phyloP scores from a whole-genome alignment of 1,140 invertebrate genomes.

The Mesaphorura yosii region DNA sequence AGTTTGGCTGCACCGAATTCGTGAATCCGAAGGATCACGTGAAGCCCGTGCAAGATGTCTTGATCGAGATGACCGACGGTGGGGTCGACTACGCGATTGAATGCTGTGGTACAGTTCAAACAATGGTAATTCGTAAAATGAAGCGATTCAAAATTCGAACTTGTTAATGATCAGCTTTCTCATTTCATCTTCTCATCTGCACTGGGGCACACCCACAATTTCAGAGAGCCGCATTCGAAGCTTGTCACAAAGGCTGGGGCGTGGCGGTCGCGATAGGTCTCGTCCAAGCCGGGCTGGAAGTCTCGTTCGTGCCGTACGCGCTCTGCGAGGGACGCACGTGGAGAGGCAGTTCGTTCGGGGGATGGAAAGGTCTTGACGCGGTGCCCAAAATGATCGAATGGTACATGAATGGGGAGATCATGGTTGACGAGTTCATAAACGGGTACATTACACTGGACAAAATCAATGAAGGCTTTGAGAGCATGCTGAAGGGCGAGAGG shows the following conservation, averaged over 20 bases:
- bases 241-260: conserved; percentile 97
- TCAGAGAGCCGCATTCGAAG: conserved; percentile 86
- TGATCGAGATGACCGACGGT: conserved; percentile 50
- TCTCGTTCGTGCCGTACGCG: conserved; percentile 87
- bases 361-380: background rate
- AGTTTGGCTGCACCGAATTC: background rate
- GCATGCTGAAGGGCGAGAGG: conserved; percentile 35
- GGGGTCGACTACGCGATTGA: conserved; percentile 59
- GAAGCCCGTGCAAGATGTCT: conserved; percentile 41
- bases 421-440: conserved; percentile 34
- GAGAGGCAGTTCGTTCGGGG: conserved; percentile 88
- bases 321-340: conserved; percentile 86
- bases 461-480: conserved; percentile 48
- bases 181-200: background rate
- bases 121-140: conserved; percentile 52
- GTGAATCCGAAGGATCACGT: conserved; percentile 9
- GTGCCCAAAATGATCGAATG: background rate
- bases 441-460: conserved; percentile 39
- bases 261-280: conserved; percentile 71
- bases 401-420: background rate
- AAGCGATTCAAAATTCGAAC: no score
- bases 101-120: conserved; percentile 52
- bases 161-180: no score
- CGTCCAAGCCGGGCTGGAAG: conserved; percentile 52
- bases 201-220: no score